A percentile compares a stretch with the other conserved stretches of the same genome.
These are phyloP conservation scores for Theodoxus fluviatilis DNA, from an alignment of 2,888 invertebrate genomes.

Conservation along the genomic window DNA sequence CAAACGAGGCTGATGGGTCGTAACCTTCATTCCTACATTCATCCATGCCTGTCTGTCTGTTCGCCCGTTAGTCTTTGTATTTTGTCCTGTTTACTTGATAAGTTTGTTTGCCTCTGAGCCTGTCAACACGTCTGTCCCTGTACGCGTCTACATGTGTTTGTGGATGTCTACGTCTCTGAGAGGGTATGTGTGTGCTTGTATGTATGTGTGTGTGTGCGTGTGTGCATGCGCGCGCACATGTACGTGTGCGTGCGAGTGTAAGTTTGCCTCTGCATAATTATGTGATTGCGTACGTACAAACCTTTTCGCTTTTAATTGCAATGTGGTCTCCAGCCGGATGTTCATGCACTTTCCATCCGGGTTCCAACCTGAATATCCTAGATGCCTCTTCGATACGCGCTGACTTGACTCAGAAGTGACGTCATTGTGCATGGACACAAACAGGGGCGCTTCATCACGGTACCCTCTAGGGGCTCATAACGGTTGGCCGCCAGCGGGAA, in stretches of 20 bases:
- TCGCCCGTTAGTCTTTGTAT: background rate
- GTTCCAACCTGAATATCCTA: too few relatives aligned
- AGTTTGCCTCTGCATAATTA: background rate
- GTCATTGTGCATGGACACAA: too few relatives aligned
- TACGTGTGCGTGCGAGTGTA: background rate
- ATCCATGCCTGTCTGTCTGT: background rate
- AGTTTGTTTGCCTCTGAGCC: background rate
- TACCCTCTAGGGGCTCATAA: too few relatives aligned
- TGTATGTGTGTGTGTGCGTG: constrained; percentile 8
- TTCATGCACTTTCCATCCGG: too few relatives aligned
- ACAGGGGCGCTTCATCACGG: too few relatives aligned
- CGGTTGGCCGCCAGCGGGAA: too few relatives aligned
- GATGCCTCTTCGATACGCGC: too few relatives aligned
- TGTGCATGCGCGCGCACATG: background rate
- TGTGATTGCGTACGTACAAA: background rate
- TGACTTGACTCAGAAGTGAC: too few relatives aligned
- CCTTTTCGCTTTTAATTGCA: too few relatives aligned
- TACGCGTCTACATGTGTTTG: background rate
- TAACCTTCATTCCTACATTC: background rate
- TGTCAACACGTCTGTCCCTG: background rate
- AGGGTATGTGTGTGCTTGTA: background rate
- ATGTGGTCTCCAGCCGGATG: too few relatives aligned
- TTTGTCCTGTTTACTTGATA: background rate
- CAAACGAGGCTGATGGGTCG: too few relatives aligned
- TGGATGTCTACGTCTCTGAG: background rate